phyloP scores from a whole-genome alignment of 1,140 invertebrate genomes.

The roundworm (Caenorhabditis elegans) region WBcel235 BX284605.5:2248001-2248500 shows the following conservation, averaged over 20 bases:
- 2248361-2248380: background rate
- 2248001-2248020: conserved; percentile 43
- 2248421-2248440: background rate
- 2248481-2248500: background rate
- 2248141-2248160: conserved; percentile 68
- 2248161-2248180: conserved; percentile 56
- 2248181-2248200: conserved; percentile 27
- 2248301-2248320: conserved; percentile 42
- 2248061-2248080: conserved; percentile 66
- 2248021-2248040: conserved; percentile 58
- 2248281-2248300: conserved; percentile 6
- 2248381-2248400: too few species aligned
- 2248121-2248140: conserved; percentile 67
- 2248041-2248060: conserved; percentile 55
- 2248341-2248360: background rate
- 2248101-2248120: conserved; percentile 67
- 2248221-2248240: conserved; percentile 37
- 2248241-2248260: conserved; percentile 48
- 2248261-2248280: conserved; percentile 31
- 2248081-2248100: conserved; percentile 62
- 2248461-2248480: background rate
- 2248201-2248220: conserved; percentile 19
- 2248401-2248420: too few species aligned
- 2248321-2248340: conserved; percentile 40
- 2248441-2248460: background rate